These are phyloP conservation scores for Micropoecilia bifurca DNA, from an alignment of 2,797 vertebrate genomes.

Conservation along the genomic window DNA sequence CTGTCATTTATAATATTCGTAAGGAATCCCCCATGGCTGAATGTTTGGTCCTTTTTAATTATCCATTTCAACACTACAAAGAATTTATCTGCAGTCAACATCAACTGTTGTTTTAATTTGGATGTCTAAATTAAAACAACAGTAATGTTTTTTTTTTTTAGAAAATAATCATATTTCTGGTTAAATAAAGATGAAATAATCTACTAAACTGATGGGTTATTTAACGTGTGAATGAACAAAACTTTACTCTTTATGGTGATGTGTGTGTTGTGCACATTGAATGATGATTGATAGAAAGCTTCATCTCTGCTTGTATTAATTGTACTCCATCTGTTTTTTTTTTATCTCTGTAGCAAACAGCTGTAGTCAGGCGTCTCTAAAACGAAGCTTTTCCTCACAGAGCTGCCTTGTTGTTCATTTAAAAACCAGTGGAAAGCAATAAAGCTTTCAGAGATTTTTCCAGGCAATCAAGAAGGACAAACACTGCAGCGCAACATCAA, in stretches of 20 bases:
- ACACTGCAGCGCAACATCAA: constrained; percentile 26
- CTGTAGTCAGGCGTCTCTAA: constrained; percentile 23
- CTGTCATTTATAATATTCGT: neutral
- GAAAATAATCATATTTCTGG: neutral
- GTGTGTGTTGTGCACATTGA: neutral
- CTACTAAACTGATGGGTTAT: neutral
- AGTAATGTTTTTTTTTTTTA: neutral
- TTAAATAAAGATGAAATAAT: neutral
- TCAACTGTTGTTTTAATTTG: neutral
- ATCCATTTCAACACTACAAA: neutral
- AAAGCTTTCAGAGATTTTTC: constrained; percentile 26
- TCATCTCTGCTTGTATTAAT: neutral
- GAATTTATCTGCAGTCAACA: neutral
- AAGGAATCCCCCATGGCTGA: neutral
- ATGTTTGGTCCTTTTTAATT: neutral
- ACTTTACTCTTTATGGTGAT: neutral
- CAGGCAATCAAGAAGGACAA: constrained; percentile 37
- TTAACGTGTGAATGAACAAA: neutral
- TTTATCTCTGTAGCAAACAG: constrained; percentile 19
- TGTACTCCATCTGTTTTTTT: neutral
- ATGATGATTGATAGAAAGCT: neutral
- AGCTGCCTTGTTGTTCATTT: constrained; percentile 60
- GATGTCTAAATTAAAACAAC: too few species aligned
- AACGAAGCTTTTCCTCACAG: constrained; percentile 42
- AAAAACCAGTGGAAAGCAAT: constrained; percentile 42